Evolutionary conservation across 2,113 vertebrate genomes (phyloP).

Genomic region (Rhodinocichla rosea): DNA sequence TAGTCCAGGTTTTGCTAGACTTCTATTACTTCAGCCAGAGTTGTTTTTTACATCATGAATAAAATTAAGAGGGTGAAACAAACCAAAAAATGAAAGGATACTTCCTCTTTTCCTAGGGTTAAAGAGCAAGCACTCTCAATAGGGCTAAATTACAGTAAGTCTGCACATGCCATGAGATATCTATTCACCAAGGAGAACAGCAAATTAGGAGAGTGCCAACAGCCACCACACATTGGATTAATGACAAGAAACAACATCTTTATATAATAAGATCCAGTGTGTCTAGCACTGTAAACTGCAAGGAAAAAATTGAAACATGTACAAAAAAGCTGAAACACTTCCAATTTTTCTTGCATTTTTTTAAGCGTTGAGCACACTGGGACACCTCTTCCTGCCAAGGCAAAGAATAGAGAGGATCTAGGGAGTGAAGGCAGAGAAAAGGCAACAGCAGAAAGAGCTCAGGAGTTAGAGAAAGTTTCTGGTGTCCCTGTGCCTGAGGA

Average conservation of each 20-base stretch:
- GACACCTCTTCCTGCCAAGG: slow-evolving; percentile 52
- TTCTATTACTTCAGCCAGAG: background rate
- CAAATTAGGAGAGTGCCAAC: slow-evolving; percentile 37
- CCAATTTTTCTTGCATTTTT: slow-evolving; percentile 53
- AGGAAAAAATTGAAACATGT: slow-evolving; percentile 53
- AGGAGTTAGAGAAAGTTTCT: background rate
- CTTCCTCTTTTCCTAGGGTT: background rate
- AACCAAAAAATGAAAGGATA: background rate
- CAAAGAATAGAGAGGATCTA: slow-evolving; percentile 18
- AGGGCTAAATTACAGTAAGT: background rate
- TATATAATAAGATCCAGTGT: slow-evolving; percentile 49
- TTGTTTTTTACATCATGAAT: background rate
- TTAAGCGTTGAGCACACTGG: slow-evolving; percentile 11
- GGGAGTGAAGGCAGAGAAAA: background rate
- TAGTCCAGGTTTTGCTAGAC: background rate
- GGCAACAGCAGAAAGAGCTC: background rate
- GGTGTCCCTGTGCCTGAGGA: accelerated
- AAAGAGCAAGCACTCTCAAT: background rate
- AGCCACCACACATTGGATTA: slow-evolving; percentile 53
- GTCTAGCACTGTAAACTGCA: slow-evolving; percentile 59
- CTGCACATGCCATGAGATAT: background rate
- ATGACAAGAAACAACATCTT: slow-evolving; percentile 64
- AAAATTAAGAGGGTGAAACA: background rate
- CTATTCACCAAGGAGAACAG: slow-evolving; percentile 15
- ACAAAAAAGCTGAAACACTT: slow-evolving; percentile 54